Evolutionary conservation across 2,797 vertebrate species (phyloP).

Genomic region (Cephalopachus bancanus): DNA sequence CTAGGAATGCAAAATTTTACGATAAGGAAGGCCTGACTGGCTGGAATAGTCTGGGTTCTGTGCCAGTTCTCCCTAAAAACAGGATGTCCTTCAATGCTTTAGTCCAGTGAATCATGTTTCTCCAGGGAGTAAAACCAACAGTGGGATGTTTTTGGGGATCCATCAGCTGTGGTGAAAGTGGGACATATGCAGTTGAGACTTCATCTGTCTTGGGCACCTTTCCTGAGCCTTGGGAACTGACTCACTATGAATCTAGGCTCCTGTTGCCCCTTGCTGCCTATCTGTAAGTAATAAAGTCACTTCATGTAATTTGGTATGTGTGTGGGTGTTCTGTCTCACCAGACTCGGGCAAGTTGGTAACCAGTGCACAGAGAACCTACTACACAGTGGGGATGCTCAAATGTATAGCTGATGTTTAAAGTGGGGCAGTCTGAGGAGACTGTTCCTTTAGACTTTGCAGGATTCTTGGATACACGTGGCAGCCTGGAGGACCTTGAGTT

Average conservation of each 20-base stretch:
- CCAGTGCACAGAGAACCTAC: neutral
- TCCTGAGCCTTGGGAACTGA: neutral
- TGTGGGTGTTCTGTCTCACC: neutral
- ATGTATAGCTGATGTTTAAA: neutral
- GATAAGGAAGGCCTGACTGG: neutral
- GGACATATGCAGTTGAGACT: neutral
- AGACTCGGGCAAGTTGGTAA: neutral
- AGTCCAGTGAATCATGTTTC: neutral
- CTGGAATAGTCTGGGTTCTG: neutral
- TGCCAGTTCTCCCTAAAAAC: neutral
- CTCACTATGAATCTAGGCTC: neutral
- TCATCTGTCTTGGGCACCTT: neutral
- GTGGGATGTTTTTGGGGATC: neutral
- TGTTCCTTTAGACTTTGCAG: neutral
- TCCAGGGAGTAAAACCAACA: neutral
- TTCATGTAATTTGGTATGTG: neutral
- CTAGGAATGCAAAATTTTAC: neutral
- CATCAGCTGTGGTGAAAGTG: neutral
- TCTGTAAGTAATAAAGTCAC: neutral
- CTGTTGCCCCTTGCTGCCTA: neutral
- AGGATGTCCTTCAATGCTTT: neutral
- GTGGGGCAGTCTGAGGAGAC: neutral
- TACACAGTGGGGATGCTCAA: neutral
- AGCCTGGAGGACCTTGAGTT: neutral
- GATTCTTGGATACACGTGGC: neutral